Base-by-base conservation (phyloP, 2,113 vertebrate genomes). In the Centropus unirufus region DNA sequence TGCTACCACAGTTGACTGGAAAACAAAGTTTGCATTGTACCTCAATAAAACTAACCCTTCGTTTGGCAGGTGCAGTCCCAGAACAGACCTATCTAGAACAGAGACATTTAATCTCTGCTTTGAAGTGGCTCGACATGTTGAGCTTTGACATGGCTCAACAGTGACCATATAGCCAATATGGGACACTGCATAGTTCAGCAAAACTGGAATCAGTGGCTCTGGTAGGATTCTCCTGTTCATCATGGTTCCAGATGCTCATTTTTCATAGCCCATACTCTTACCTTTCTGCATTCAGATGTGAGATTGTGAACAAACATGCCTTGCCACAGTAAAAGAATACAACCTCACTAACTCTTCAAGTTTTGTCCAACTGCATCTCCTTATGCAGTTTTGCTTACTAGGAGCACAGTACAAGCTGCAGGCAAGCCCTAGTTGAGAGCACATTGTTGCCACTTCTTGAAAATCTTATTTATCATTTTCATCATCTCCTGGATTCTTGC, bases 151-250 rank as follows among this genome's bases (percentile, higher is more conserved):
- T n/a, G n/a, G n/a, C 58, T 80, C 54, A 73, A 1, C 27, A 55
- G 46, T n/a, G 52, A 73, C 52, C 7, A 26, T 1, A 7, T 0
- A 59, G 32, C 46, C 47, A 55, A 54, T 59, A 66, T 0, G 1
- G 68, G 42, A 44, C 17, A 13, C 20, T 79, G 22, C n/a, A 18
- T 23, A 47, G 58, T 40, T 42, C 44, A 66, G 22, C 27, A 46
- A 26, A 39, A 36, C 2, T 27, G 15, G 24, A 67, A 54, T 32
- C 39, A 64, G 40, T 23, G 55, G 23, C 22, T 55, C 14, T 17
- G 21, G 36, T 34, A 34, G 64, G 23, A 67, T 83, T 83, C 34
- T 68, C 52, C 39, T 55, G 7, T 51, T 64, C 57, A 51, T 20
- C 24, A 3, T 39, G 18, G 29, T 70, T 83, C 58, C 73, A 57